phyloP scores from a whole-genome alignment of 2,888 invertebrate genomes.

The Lamellibrachia satsuma region DNA sequence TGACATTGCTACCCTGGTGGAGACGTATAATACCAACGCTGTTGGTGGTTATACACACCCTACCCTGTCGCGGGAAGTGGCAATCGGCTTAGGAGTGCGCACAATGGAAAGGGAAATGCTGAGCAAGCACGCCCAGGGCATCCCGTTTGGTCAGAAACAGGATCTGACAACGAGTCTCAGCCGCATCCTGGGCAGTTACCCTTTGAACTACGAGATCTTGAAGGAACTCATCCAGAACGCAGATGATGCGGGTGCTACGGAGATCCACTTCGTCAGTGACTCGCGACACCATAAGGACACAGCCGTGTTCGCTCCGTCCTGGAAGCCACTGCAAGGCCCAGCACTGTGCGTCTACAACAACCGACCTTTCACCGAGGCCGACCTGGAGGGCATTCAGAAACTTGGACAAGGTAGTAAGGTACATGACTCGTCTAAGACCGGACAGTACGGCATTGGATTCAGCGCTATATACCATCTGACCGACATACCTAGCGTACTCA shows the following conservation, averaged over 20 bases:
- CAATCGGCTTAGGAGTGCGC: conserved; percentile 42
- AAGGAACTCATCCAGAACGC: conserved; percentile 55
- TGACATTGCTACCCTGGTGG: too few species aligned
- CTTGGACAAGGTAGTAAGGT: conserved; percentile 59
- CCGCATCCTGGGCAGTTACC: conserved; percentile 51
- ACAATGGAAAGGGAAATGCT: conserved; percentile 41
- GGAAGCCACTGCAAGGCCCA: conserved; percentile 58
- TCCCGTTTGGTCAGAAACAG: conserved; percentile 57
- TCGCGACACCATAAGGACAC: conserved; percentile 41
- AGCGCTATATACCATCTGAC: conserved; percentile 61
- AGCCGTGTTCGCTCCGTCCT: conserved; percentile 44
- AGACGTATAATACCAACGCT: conserved; percentile 29
- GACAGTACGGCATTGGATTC: conserved; percentile 62
- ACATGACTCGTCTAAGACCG: conserved; percentile 54
- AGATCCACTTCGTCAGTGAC: conserved; percentile 56
- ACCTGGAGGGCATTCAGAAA: conserved; percentile 56
- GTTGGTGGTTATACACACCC: conserved; percentile 31
- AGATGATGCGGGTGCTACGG: conserved; percentile 48
- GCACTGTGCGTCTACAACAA: conserved; percentile 60
- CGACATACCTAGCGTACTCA: conserved; percentile 57
- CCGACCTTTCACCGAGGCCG: conserved; percentile 50
- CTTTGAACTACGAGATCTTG: conserved; percentile 50
- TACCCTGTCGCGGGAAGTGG: conserved; percentile 42
- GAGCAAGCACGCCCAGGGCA: conserved; percentile 36
- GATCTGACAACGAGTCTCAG: conserved; percentile 50